These are phyloP conservation scores for Hyperopisus bebe DNA, from an alignment of 2,113 vertebrate genomes.

Conservation along the genomic window DNA sequence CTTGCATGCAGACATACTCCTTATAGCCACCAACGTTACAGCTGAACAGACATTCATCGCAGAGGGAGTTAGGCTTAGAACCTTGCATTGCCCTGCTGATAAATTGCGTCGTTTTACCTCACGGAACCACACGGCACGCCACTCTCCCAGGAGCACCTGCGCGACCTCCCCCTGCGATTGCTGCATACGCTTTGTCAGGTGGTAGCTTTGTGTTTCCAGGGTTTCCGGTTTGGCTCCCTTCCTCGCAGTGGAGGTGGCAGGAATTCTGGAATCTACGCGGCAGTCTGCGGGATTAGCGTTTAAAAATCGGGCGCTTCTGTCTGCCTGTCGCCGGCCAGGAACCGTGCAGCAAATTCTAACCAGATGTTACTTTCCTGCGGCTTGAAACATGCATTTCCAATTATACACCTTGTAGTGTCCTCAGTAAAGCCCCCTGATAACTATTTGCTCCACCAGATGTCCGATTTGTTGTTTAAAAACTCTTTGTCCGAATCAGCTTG, in stretches of 20 bases:
- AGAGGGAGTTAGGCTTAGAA: not conserved
- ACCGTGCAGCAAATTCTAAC: constrained; percentile 34
- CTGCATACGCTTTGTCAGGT: not conserved
- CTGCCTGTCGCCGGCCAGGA: constrained; percentile 26
- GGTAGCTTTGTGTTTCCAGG: constrained; percentile 25
- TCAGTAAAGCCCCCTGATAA: not conserved
- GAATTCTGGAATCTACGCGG: not conserved
- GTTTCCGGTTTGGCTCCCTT: not conserved
- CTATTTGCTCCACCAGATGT: constrained; percentile 36
- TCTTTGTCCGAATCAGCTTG: constrained; percentile 12
- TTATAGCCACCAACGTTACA: not conserved
- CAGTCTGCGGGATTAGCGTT: constrained; percentile 32
- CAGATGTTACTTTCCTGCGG: constrained; percentile 36
- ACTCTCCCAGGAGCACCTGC: constrained; percentile 21
- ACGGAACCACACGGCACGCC: not conserved
- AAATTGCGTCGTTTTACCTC: not conserved
- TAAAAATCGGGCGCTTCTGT: constrained; percentile 17
- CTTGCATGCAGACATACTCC: not conserved
- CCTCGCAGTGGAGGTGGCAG: constrained; percentile 1
- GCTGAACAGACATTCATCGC: not conserved
- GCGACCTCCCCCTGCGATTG: constrained; percentile 11
- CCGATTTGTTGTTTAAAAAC: constrained; percentile 37
- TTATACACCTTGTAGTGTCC: constrained; percentile 29
- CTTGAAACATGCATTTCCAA: constrained; percentile 44
- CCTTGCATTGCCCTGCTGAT: not conserved